A percentile compares a stretch with the other conserved stretches of the same genome.
Evolutionary conservation across 2,113 vertebrate genomes (phyloP).

Genomic region (Empidonax alnorum): DNA sequence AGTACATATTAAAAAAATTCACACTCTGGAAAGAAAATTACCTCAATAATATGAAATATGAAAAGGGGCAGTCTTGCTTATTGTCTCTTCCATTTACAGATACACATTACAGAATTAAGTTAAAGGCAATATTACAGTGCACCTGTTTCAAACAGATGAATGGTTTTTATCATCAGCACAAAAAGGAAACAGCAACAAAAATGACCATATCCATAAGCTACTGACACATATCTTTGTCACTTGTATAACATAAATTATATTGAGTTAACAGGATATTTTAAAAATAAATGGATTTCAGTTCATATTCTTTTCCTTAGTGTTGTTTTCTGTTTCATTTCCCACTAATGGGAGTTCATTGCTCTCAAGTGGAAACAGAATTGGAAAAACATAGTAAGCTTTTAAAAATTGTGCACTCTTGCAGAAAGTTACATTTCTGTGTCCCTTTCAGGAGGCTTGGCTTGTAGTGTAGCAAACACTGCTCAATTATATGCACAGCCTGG

Average conservation of each 20-base stretch:
- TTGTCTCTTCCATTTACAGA: not conserved
- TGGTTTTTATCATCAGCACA: not conserved
- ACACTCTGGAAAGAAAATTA: conserved; percentile 17
- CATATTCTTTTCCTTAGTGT: not conserved
- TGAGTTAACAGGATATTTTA: not conserved
- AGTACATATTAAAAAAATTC: not conserved
- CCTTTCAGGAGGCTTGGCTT: not conserved
- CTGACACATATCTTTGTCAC: conserved; percentile 8
- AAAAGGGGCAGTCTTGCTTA: conserved; percentile 25
- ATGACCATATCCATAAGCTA: conserved; percentile 39
- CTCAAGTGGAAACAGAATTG: not conserved
- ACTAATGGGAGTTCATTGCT: not conserved
- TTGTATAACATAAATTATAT: not conserved
- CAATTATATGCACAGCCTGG: not conserved
- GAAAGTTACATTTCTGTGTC: not conserved
- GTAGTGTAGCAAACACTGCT: not conserved
- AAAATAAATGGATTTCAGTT: not conserved
- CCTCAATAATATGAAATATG: not conserved
- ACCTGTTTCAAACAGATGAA: conserved; percentile 53
- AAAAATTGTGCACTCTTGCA: not conserved
- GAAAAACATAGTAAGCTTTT: not conserved
- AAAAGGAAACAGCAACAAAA: conserved; percentile 46
- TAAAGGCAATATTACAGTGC: conserved; percentile 39
- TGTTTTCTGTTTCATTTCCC: not conserved
- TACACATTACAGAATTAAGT: not conserved